Base-by-base conservation (phyloP, 2,888 invertebrate genomes). In the Crematogaster levior region DNA sequence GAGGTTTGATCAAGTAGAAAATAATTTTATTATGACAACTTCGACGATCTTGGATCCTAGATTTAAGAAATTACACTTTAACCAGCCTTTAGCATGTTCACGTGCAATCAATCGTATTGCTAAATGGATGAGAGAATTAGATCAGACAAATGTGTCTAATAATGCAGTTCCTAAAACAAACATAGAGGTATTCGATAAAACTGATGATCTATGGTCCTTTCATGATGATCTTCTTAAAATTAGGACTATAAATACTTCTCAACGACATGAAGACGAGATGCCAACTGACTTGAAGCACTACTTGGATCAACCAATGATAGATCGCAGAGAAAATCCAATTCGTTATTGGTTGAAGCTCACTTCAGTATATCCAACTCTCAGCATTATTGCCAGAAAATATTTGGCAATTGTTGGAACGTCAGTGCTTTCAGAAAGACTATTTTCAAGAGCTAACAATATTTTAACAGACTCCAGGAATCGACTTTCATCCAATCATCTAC, bases 361-460 rank as follows among this genome's bases (percentile, higher is more conserved):
- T 43, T 30, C 48, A 46, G n/a, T 81, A 61, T 72, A 81, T 1
- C 72, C 81, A 9, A 81, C 7, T 53, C 46, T 81, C 7, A 72
- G 53, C 15, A 7, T 51, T 37, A 61, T 81, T 34, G 72, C 72
- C 7, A 81, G 53, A 63, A 63, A 72, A 43, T 72, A 72, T 30
- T 72, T 81, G 34, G 40, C 72, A 60, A 43, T 61, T 34, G 43
- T 72, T 40, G 72, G 46, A 53, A 72, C 72, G 27, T 81, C 70
- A 4, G 81, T 81, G n/a, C 72, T 63, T 30, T 60, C 81, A 5
- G 81, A 81, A 12, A 58, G 63, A n/a, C n/a, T n/a, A n/a, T n/a
- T n/a, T n/a, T n/a, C n/a, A n/a, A n/a, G n/a, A n/a, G n/a, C n/a
- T n/a, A 24, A n/a, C 60, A 51, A 81, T 60, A 81, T 70, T 63